Base-by-base conservation (phyloP, 2,797 vertebrate species). In the Arremon aurantiirostris region DNA sequence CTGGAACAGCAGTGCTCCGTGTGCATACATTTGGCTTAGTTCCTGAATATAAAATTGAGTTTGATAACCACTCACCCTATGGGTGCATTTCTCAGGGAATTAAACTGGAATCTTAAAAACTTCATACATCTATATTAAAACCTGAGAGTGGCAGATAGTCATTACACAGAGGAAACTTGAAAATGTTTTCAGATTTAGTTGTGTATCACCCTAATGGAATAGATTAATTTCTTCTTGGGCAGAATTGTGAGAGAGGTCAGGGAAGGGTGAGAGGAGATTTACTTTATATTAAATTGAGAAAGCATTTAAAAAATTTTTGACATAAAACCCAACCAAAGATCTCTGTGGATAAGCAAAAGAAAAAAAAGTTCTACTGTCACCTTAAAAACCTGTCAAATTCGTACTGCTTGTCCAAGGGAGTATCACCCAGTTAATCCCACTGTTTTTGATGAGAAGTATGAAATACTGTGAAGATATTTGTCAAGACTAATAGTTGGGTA, bases 61-160 rank as follows among this genome's bases (percentile, higher is more conserved):
- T 63, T 18, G 21, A 46, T 42, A 77, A 65, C 26, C 19, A 69
- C 12, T 69, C 93, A 79, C 12, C 34, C 56, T n/a, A 53, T 57
- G 55, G 28, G 7, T 68, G 14, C 37, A 15, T 89, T 91, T 94
- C 35, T 68, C 47, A 71, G 63, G 35, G 91, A 91, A 84, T 86
- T 49, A 60, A 70, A 79, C n/a, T 50, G 49, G 19, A 68, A 61
- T 56, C 50, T 79, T 89, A 53, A 69, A 78, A 76, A 24, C 61
- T 41, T 75, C 60, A 56, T 55, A 44, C 19, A 26, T 60, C 50
- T 78, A 0, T 53, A n/a, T 78, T 72, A 63, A 82, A 94, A 46
- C n/a, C 8, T 0, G 0, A 28, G 24, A 57, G 39, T 35, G 57
- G 35, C 57, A 90, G 65, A n/a, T 56, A 52, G 0, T 77, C 1